Percentiles rank a stretch among this genome's conserved stretches.
Evolutionary conservation across 2,888 invertebrate species (phyloP).

Genomic region (Gryllus longicercus): DNA sequence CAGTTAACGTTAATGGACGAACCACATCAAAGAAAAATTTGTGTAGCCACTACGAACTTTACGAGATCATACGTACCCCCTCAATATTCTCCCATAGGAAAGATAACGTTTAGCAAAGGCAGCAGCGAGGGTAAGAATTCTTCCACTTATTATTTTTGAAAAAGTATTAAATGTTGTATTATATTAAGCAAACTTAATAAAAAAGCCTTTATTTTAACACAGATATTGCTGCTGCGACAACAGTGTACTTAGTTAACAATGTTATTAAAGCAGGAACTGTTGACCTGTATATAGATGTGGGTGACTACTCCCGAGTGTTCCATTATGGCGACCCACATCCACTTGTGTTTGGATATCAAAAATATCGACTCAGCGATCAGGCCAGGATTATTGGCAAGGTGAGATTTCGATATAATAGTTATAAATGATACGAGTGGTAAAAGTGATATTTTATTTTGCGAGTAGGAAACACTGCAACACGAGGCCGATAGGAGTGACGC

Average conservation of each 20-base stretch:
- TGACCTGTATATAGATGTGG: constrained; percentile 17
- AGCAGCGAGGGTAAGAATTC: constrained; percentile 1
- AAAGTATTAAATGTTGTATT: background rate
- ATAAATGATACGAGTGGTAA: no score
- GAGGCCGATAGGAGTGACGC: no score
- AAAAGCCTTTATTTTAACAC: no score
- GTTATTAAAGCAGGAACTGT: constrained; percentile 19
- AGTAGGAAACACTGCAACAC: no score
- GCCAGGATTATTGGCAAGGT: constrained; percentile 18
- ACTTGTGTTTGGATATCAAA: constrained; percentile 24
- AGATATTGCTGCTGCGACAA: background rate
- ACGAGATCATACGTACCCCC: background rate
- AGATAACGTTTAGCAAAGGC: background rate
- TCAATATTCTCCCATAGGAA: background rate
- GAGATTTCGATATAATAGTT: background rate
- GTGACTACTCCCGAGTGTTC: background rate
- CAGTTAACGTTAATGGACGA: background rate
- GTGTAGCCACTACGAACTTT: background rate
- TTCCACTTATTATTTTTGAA: background rate
- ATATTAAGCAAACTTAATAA: background rate
- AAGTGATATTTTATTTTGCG: no score
- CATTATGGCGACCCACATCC: constrained; percentile 3
- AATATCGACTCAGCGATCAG: constrained; percentile 19
- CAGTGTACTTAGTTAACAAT: constrained; percentile 22
- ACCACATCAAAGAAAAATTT: constrained; percentile 6